Conservation (phyloP, 2,797 vertebrate species). For the Phrynocephalus forsythii region DNA sequence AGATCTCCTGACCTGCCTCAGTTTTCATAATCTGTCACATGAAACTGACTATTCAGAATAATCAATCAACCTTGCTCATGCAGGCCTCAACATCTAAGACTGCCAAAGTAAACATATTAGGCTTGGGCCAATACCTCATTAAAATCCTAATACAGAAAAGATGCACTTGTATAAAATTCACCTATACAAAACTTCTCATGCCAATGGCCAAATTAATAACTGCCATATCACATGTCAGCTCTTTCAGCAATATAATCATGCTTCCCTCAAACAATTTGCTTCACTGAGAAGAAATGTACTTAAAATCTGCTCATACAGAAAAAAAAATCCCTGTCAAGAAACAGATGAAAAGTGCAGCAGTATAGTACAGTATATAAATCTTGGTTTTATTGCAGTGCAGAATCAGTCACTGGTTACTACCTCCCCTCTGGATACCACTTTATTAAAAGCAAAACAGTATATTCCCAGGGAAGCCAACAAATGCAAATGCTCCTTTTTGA, state of each 20-base stretch:
- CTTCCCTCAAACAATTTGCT: conserved; percentile 3
- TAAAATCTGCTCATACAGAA: neutral
- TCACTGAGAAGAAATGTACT: neutral
- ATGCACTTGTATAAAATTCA: neutral
- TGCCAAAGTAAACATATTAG: neutral
- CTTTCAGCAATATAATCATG: conserved; percentile 19
- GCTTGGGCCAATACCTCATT: neutral
- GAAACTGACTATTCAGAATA: neutral
- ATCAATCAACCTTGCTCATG: neutral
- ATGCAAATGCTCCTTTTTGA: neutral
- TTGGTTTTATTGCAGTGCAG: conserved; percentile 7
- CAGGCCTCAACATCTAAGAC: neutral
- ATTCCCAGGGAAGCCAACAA: neutral
- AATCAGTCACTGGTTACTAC: neutral
- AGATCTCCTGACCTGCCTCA: neutral
- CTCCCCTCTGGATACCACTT: neutral
- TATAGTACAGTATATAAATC: neutral
- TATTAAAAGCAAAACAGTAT: neutral
- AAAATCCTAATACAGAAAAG: conserved; percentile 4
- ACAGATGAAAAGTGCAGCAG: neutral
- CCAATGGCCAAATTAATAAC: conserved; percentile 9
- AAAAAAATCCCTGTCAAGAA: conserved; percentile 2
- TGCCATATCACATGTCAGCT: conserved; percentile 16
- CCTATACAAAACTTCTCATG: neutral
- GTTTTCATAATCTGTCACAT: too few species aligned